Evolutionary conservation across 2,888 invertebrate genomes (phyloP).

Genomic region (Euphydryas editha): DNA sequence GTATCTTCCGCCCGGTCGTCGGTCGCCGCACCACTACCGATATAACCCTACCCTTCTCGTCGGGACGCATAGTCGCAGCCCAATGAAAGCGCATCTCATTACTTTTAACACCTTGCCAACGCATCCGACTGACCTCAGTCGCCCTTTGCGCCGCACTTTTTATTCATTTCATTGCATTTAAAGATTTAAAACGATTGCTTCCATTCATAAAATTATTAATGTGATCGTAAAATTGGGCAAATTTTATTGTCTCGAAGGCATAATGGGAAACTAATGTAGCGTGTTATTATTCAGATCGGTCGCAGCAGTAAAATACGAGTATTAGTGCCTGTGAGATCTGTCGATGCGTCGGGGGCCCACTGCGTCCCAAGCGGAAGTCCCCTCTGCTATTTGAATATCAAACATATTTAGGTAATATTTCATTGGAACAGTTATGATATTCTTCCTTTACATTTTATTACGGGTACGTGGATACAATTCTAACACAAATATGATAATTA

Average conservation of each 20-base stretch:
- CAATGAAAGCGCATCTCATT: slow-evolving; percentile 49
- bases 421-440: slow-evolving; percentile 81
- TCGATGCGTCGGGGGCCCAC: slow-evolving; percentile 52
- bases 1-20: slow-evolving; percentile 64
- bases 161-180: slow-evolving; percentile 75
- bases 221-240: slow-evolving; percentile 83
- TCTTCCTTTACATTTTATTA: slow-evolving; percentile 71
- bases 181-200: slow-evolving; percentile 78
- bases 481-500: slow-evolving; percentile 62
- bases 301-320: slow-evolving; percentile 81
- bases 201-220: slow-evolving; percentile 84
- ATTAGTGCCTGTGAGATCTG: slow-evolving; percentile 62
- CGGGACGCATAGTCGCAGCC: slow-evolving; percentile 50
- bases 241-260: slow-evolving; percentile 83
- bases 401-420: slow-evolving; percentile 78
- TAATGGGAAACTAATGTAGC: slow-evolving; percentile 84
- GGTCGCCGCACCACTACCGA: slow-evolving; percentile 53
- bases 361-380: slow-evolving; percentile 77
- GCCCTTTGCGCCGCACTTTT: slow-evolving; percentile 64
- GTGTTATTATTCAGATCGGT: slow-evolving; percentile 83
- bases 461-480: slow-evolving; percentile 66
- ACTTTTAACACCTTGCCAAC: slow-evolving; percentile 67
- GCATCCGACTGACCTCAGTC: slow-evolving; percentile 68
- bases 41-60: slow-evolving; percentile 46
- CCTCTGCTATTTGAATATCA: slow-evolving; percentile 79